Percentiles rank a stretch among this genome's conserved stretches.
Evolutionary conservation across 2,113 vertebrate species (phyloP).

Genomic region (Petromus typicus): DNA sequence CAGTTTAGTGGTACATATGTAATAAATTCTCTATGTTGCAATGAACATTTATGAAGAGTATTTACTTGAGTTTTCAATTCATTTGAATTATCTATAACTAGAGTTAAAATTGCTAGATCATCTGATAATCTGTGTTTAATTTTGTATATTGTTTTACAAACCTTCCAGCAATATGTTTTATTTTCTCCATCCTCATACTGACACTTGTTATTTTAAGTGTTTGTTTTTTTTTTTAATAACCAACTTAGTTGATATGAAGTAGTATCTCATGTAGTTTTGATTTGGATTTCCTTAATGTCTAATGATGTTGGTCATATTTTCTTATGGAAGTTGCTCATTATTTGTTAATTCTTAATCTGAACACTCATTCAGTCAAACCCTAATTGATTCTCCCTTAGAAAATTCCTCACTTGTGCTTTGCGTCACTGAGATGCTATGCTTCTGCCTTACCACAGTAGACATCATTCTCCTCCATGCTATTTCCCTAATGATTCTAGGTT

Average conservation of each 20-base stretch:
- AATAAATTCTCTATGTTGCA: background rate
- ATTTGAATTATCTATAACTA: background rate
- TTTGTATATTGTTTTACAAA: background rate
- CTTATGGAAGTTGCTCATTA: background rate
- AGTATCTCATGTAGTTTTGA: constrained; percentile 13
- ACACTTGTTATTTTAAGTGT: background rate
- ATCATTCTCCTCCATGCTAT: background rate
- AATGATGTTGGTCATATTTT: constrained; percentile 1
- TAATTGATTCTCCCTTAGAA: background rate
- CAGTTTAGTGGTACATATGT: background rate
- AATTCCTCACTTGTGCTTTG: background rate
- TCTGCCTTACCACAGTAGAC: background rate
- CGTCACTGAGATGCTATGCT: background rate
- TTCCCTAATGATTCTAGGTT: background rate
- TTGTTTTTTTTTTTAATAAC: background rate
- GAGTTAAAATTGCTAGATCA: background rate
- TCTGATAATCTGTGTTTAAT: background rate
- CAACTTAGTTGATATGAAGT: background rate
- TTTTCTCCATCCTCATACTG: background rate
- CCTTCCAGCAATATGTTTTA: background rate
- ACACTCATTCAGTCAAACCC: background rate
- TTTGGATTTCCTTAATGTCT: background rate
- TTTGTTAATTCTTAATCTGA: constrained; percentile 20
- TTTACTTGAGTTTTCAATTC: background rate
- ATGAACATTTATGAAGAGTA: background rate